Evolutionary conservation across 2,113 vertebrate genomes (phyloP), one percentile per base, ranked within the genome.

Genomic region (Larimichthys crocea): DNA sequence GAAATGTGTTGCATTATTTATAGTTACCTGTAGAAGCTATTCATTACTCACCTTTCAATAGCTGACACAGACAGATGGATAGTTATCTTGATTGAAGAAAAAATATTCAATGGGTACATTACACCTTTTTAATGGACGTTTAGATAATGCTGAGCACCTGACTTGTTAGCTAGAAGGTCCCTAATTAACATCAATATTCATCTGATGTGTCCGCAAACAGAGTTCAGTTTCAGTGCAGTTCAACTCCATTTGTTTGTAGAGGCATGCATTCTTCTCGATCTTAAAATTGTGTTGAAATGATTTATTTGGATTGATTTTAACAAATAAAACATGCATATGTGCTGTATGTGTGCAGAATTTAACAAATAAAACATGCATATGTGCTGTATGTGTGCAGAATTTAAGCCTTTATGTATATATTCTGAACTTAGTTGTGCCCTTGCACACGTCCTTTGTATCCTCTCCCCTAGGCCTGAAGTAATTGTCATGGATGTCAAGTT

Each of bases 21-120:
- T 91, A 52, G 71, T 76, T 75, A 84, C 71, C 74, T 69, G 64
- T 76, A 77, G 79, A 84, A 87, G 83, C 75, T 80, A 93, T 92
- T 90, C 82, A 86, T 93, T 93, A 90, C 64, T 61, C 73, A 83
- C 87, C 71, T 87, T 76, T 90, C 93, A 89, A 92, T 92, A 93
- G 22, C 76, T 74, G 80, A 92, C 89, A 77, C 73, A 68, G 74
- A 82, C 52, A 89, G 90, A 94, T 91, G 83, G 87, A 93, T 92
- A 81, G 82, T 82, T 91, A 89, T 93, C 90, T 92, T 86, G 89
- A 92, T 86, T 63, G 76, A 68, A 70, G 73, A 86, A 85, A 74
- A 77, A 90, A 46, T 72, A 92, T 93, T 91, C 90, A 92, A 67
- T 86, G 73, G 71, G 63, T 78, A 79, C 66, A 69, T 90, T 74